These are phyloP conservation scores for Ochlodes sylvanus DNA, from an alignment of 2,888 invertebrate genomes.

Conservation along the genomic window DNA sequence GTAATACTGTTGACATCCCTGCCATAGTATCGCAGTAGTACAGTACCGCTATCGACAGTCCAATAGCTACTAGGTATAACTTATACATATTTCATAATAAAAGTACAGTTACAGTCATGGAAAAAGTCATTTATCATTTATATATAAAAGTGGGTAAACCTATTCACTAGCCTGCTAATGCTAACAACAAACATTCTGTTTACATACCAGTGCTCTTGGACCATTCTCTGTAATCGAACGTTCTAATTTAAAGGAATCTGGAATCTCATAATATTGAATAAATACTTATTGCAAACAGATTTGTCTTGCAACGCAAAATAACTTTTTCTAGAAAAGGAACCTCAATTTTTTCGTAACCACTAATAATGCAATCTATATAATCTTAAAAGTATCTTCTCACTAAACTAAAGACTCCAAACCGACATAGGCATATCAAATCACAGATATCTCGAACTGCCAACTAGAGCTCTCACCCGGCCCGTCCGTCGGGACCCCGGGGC, in stretches of 20 bases:
- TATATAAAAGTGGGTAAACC: background rate
- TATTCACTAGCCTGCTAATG: background rate
- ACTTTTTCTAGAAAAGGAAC: slow-evolving; percentile 19
- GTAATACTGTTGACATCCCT: slow-evolving; percentile 43
- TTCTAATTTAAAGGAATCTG: background rate
- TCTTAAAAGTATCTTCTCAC: slow-evolving; percentile 16
- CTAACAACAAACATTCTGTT: background rate
- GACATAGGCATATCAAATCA: slow-evolving; percentile 69
- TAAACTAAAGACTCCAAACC: slow-evolving; percentile 47
- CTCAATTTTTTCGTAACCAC: slow-evolving; percentile 32
- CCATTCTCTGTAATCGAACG: background rate
- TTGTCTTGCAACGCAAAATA: background rate
- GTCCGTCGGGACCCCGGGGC: slow-evolving; percentile 37
- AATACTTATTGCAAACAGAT: background rate
- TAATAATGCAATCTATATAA: slow-evolving; percentile 40
- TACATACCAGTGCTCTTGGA: background rate
- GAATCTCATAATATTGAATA: background rate
- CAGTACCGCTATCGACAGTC: slow-evolving; percentile 62
- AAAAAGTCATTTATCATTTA: background rate
- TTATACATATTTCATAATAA: background rate
- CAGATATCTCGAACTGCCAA: slow-evolving; percentile 76
- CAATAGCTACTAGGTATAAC: slow-evolving; percentile 46
- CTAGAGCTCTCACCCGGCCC: slow-evolving; percentile 12
- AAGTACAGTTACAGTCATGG: slow-evolving; percentile 10
- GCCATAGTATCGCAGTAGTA: background rate